Conservation (phyloP, 2,113 vertebrate species). For the Pipra filicauda region DNA sequence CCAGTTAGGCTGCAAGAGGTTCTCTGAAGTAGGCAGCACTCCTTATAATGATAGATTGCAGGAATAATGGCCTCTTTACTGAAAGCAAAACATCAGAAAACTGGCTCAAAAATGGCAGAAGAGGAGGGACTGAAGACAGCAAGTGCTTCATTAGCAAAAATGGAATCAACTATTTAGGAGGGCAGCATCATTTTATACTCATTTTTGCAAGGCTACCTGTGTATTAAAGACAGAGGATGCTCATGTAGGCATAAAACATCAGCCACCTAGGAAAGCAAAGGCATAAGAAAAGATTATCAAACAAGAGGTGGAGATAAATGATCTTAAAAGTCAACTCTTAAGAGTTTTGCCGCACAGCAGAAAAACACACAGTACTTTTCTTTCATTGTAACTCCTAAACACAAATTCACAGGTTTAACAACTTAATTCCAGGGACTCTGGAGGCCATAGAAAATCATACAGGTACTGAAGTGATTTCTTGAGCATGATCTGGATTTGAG, state of each 20-base stretch:
- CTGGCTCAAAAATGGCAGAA: slow-evolving; percentile 21
- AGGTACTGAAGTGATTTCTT: background rate
- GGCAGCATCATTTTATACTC: background rate
- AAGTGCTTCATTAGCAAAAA: background rate
- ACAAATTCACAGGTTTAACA: background rate
- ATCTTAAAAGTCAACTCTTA: background rate
- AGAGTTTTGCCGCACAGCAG: background rate
- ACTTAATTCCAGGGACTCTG: background rate
- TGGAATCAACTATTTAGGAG: background rate
- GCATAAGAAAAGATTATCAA: background rate
- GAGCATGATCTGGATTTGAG: background rate
- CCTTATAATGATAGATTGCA: slow-evolving; percentile 50
- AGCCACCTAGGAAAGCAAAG: background rate
- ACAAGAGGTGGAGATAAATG: background rate
- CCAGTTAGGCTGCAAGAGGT: slow-evolving; percentile 33
- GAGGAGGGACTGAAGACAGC: background rate
- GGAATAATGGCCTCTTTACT: slow-evolving; percentile 29
- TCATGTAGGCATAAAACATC: background rate
- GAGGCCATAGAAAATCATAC: background rate
- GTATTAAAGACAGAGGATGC: background rate
- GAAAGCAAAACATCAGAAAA: slow-evolving; percentile 43
- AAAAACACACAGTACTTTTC: background rate
- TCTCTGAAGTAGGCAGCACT: slow-evolving; percentile 50
- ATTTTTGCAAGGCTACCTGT: background rate
- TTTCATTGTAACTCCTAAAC: background rate